Conservation (phyloP, 2,797 vertebrate genomes). For the Gephyroberyx darwinii region DNA sequence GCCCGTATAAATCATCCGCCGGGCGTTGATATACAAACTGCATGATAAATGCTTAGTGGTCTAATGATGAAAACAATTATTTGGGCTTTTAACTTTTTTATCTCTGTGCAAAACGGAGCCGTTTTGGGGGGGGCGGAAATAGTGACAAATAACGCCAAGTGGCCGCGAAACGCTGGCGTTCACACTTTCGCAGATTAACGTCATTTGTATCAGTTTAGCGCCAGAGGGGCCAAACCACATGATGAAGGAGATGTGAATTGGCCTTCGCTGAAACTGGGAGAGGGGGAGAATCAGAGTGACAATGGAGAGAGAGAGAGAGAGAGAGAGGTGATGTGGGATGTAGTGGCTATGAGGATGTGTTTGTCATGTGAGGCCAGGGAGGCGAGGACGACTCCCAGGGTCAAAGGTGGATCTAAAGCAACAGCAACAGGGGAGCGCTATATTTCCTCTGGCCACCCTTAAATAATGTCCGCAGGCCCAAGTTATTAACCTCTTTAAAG, state of each 20-base stretch:
- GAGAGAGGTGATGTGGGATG: slow-evolving; percentile 25
- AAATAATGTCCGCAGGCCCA: slow-evolving; percentile 85
- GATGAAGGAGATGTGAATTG: slow-evolving; percentile 73
- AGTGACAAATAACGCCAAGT: slow-evolving; percentile 82
- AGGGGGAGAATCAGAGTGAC: slow-evolving; percentile 48
- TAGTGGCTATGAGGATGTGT: slow-evolving; percentile 63
- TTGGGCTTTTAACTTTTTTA: slow-evolving; percentile 80
- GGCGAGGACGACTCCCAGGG: slow-evolving; percentile 62
- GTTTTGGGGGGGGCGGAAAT: slow-evolving; percentile 76
- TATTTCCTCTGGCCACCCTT: slow-evolving; percentile 79
- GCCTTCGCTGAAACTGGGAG: slow-evolving; percentile 49
- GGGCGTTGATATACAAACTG: slow-evolving; percentile 73
- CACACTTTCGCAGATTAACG: slow-evolving; percentile 81
- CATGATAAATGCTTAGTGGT: slow-evolving; percentile 73
- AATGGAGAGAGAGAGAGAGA: slow-evolving; percentile 24
- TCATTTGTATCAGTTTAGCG: slow-evolving; percentile 87
- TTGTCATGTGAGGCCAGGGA: slow-evolving; percentile 62
- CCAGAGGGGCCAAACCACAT: slow-evolving; percentile 71
- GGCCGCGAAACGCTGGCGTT: slow-evolving; percentile 78
- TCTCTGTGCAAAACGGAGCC: slow-evolving; percentile 73
- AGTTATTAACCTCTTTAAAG: slow-evolving; percentile 87
- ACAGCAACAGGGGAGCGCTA: slow-evolving; percentile 80
- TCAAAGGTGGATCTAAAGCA: slow-evolving; percentile 79
- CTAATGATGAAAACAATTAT: slow-evolving; percentile 83
- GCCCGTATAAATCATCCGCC: slow-evolving; percentile 77